Evolutionary conservation across 2,113 vertebrate genomes (phyloP).

Genomic region (Nycticorax nycticorax): DNA sequence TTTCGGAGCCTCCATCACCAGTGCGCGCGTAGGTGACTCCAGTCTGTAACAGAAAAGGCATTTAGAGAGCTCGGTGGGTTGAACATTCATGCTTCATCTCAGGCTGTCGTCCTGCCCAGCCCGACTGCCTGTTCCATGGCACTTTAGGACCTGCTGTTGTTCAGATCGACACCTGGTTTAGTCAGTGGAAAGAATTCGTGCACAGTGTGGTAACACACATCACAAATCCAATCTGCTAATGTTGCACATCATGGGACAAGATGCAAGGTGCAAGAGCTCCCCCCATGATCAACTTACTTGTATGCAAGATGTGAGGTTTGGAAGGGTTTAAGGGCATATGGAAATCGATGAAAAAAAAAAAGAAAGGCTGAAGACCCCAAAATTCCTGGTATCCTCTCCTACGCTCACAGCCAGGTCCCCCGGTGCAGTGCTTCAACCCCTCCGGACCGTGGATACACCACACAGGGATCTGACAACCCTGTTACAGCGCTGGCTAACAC

Average conservation of each 20-base stretch:
- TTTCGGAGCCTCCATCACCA: constrained; percentile 96
- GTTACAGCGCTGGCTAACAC: background rate
- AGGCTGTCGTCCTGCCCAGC: background rate
- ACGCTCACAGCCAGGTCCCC: background rate
- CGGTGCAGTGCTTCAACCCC: background rate
- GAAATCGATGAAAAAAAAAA: background rate
- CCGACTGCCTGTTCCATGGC: background rate
- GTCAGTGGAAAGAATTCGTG: background rate
- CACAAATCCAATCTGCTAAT: background rate
- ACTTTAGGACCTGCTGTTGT: too few species aligned
- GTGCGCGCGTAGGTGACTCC: constrained; percentile 92
- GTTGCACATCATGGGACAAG: background rate
- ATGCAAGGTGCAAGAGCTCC: background rate
- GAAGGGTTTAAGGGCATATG: background rate
- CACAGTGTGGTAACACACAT: background rate
- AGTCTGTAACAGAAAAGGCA: constrained; percentile 76
- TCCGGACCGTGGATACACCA: background rate
- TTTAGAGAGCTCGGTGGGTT: background rate
- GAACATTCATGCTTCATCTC: background rate
- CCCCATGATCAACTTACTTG: background rate
- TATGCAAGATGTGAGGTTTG: background rate
- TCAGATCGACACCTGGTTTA: background rate
- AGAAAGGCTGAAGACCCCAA: background rate
- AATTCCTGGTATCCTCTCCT: background rate
- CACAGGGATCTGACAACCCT: background rate